Base-by-base conservation (phyloP, 2,888 invertebrate genomes). In the Ormyrus pomaceus region DNA sequence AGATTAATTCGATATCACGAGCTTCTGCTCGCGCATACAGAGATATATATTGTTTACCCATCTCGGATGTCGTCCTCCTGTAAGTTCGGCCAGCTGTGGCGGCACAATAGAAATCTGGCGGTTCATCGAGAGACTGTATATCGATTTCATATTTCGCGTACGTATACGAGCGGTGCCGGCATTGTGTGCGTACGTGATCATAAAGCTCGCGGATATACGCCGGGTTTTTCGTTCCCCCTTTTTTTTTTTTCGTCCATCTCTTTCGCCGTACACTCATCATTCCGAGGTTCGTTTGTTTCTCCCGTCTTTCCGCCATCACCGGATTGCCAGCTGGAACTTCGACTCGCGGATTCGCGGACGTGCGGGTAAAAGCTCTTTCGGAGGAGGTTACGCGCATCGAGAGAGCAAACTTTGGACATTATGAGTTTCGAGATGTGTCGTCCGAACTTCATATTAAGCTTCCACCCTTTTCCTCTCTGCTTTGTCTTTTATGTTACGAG, bases 81-180 rank as follows among this genome's bases (percentile, higher is more conserved):
- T 55, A 70, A 71, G 58, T 71, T 58, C 70, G 69, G 6, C 55
- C 19, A 51, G 11, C 10, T 34, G 34, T 34, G 34, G n/a, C 34
- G 34, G 50, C 66, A 83, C 83, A 84, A 84, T 84, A 81, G 83
- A 77, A 84, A 77, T 82, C 82, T 79, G 53, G 77, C 48, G 70
- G 76, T 77, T 77, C 82, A 82, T 77, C 77, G 80, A 78, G 81
- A 34, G 1, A 59, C 59, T 69, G 34, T 34, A 77, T 84, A 85
- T 86, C 84, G 86, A 87, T 87, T 87, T 85, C 84, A 83, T 87
- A 86, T 87, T 86, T 87, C 83, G 85, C 85, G 85, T 85, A 34
- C 19, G 19, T 83, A 76, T 82, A 80, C 56, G 79, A 83, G 82
- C 48, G 69, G 45, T n/a, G n/a, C 3, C 69, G 34, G 80, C 76